Evolutionary conservation across 92 coral and sea anemone species (phyloP).

Genomic region (Scolanthus callimorphus): DNA sequence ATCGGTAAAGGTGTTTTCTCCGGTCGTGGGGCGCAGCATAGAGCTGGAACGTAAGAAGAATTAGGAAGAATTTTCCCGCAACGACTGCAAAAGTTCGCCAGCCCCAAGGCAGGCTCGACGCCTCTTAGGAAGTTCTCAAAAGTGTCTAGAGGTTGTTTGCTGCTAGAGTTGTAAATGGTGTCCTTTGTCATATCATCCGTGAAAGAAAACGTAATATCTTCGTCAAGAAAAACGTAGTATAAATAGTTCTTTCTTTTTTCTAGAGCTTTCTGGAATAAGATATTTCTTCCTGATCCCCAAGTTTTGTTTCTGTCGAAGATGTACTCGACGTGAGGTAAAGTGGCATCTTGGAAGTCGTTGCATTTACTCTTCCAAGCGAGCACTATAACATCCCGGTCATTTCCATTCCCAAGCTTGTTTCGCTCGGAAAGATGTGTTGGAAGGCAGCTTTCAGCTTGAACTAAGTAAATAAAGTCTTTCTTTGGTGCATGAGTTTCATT

Average conservation of each 20-base stretch:
- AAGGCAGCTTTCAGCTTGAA: conserved; percentile 82
- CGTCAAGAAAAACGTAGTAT: conserved; percentile 80
- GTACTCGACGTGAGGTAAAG: conserved; percentile 40
- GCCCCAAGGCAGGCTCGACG: conserved; percentile 80
- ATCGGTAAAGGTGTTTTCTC: conserved; percentile 38
- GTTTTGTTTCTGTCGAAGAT: conserved; percentile 46
- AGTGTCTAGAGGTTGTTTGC: conserved; percentile 41
- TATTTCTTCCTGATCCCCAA: conserved; percentile 87
- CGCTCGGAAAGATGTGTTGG: conserved; percentile 44
- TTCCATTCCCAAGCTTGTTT: conserved; percentile 35
- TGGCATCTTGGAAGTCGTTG: conserved; percentile 9
- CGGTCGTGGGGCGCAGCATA: conserved; percentile 70
- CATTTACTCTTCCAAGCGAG: conserved; percentile 74
- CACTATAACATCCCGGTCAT: conserved; percentile 59
- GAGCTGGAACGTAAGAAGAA: conserved; percentile 38
- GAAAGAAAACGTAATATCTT: conserved; percentile 71
- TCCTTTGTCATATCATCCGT: conserved; percentile 40
- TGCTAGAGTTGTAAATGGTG: conserved; percentile 9
- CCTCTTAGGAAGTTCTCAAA: conserved; percentile 72
- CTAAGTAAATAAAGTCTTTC: conserved; percentile 57
- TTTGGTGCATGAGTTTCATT: too few relatives aligned
- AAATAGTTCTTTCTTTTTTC: conserved; percentile 41
- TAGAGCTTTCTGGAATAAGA: conserved; percentile 52
- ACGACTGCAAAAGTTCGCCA: conserved; percentile 79
- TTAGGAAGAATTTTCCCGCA: conserved; percentile 56